These are phyloP conservation scores for Spilogale gracilis DNA, from an alignment of 2,113 vertebrate species.

Conservation along the genomic window DNA sequence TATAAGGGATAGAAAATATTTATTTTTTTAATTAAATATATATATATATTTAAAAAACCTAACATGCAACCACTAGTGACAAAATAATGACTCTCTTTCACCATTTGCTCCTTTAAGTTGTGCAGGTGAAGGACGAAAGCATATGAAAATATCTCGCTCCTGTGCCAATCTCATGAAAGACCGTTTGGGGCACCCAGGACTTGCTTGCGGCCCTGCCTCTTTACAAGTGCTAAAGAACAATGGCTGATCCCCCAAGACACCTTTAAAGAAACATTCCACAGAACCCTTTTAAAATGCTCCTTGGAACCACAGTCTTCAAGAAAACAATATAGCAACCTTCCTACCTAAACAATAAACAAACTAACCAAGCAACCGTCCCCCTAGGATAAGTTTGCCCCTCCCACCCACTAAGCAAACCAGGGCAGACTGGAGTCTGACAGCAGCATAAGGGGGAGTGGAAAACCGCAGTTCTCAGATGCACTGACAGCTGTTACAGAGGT, in stretches of 20 bases:
- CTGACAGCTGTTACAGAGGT: neutral
- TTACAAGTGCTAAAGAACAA: neutral
- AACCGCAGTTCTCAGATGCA: neutral
- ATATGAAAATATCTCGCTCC: neutral
- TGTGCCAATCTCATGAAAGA: neutral
- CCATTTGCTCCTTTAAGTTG: neutral
- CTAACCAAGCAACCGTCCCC: neutral
- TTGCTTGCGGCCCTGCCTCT: neutral
- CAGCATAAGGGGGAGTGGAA: neutral
- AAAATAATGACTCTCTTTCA: neutral
- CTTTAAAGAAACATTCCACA: conserved; percentile 51
- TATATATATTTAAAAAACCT: neutral
- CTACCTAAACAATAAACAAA: conserved; percentile 7
- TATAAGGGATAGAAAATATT: neutral
- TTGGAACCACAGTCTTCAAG: neutral
- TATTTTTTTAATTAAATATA: neutral
- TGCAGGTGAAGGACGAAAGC: neutral
- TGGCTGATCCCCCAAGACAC: conserved; percentile 33
- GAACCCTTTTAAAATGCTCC: neutral
- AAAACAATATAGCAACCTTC: conserved; percentile 41
- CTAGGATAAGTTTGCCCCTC: neutral
- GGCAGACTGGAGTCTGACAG: neutral
- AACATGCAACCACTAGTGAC: neutral
- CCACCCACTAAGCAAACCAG: neutral
- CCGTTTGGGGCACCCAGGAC: neutral